Percentiles rank a stretch among this genome's conserved stretches.
Conservation (phyloP, 2,888 invertebrate species). For the Lumbricus terrestris region DNA sequence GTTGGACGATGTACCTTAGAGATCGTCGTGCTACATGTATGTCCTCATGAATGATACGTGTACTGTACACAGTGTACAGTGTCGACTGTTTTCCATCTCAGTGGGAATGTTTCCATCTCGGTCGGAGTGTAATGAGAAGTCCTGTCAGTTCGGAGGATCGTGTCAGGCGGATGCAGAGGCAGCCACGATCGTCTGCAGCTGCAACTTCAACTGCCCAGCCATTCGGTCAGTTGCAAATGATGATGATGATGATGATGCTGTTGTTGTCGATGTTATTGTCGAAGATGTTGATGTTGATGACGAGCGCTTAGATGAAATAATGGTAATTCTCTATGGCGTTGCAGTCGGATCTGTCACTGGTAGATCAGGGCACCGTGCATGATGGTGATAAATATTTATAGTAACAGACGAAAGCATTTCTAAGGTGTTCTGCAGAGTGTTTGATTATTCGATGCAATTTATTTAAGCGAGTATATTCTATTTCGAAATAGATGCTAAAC, state of each 20-base stretch:
- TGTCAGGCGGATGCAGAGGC: slow-evolving; percentile 74
- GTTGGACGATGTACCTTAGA: no score
- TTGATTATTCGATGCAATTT: no score
- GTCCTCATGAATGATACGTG: no score
- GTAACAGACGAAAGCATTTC: no score
- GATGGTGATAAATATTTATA: neutral
- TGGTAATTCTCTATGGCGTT: neutral
- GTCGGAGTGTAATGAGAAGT: slow-evolving; percentile 54
- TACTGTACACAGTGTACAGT: neutral
- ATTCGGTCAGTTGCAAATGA: slow-evolving; percentile 44
- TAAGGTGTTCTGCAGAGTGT: no score
- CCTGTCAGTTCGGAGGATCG: slow-evolving; percentile 66
- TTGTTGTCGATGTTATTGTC: neutral
- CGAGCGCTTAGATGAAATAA: no score
- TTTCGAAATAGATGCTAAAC: no score
- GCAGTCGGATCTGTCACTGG: no score
- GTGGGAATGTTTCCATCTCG: slow-evolving; percentile 6
- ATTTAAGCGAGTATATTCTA: no score
- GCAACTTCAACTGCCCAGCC: slow-evolving; percentile 74
- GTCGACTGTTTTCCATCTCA: neutral
- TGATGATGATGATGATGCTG: neutral
- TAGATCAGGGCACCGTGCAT: no score
- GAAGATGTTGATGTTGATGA: no score
- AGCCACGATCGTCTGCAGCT: slow-evolving; percentile 75
- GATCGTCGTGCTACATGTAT: no score